Percentiles rank a stretch among this genome's conserved stretches.
These are phyloP conservation scores for Micromys minutus DNA, from an alignment of 2,113 vertebrate genomes.

Conservation along the genomic window DNA sequence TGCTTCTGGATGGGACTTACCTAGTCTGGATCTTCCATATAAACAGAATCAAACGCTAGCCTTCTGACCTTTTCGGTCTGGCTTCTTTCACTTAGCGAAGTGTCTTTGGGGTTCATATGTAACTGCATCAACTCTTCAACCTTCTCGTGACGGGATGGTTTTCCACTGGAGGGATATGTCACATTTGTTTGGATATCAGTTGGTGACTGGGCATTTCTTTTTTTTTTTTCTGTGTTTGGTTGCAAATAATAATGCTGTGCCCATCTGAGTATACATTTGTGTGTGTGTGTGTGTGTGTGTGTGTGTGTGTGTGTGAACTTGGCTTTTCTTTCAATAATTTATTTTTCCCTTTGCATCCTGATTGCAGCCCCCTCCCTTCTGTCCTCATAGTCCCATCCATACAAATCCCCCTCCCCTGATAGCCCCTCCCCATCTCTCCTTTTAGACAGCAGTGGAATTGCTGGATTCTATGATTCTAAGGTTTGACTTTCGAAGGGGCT, in stretches of 20 bases:
- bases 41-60: neutral
- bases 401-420: too few species aligned
- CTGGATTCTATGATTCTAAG: neutral
- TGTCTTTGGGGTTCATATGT: neutral
- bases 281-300: too few species aligned
- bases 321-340: too few species aligned
- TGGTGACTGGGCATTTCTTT: neutral
- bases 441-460: neutral
- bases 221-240: neutral
- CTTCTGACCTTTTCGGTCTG: neutral
- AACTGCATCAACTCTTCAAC: neutral
- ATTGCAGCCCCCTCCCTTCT: too few species aligned
- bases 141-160: neutral
- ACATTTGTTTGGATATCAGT: neutral
- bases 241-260: neutral
- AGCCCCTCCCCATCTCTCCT: too few species aligned
- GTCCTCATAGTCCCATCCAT: too few species aligned
- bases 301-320: neutral
- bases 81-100: neutral
- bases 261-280: neutral
- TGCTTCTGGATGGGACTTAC: neutral
- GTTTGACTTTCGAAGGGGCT: neutral
- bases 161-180: neutral
- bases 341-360: too few species aligned
- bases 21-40: neutral